phyloP scores from a whole-genome alignment of 1,140 invertebrate species.

The Caenorhabditis latens region DNA sequence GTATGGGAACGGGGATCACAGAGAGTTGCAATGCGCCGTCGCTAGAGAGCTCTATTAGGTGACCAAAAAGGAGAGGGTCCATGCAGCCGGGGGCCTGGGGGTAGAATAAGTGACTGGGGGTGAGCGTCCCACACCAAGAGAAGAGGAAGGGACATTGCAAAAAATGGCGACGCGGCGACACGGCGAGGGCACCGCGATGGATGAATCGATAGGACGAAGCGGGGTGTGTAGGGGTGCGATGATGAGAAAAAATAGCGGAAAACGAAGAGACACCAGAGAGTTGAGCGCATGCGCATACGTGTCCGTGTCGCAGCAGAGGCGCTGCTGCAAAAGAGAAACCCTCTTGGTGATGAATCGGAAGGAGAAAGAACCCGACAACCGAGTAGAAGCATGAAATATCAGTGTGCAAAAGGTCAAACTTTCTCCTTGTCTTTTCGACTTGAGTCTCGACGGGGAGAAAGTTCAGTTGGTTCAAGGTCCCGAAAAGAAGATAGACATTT shows the following conservation, averaged over 20 bases:
- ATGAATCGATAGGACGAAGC: slow-evolving; percentile 55
- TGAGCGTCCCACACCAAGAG: background rate
- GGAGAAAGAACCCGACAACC: background rate
- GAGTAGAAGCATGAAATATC: slow-evolving; percentile 24
- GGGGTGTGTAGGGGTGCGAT: background rate
- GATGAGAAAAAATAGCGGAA: slow-evolving; percentile 7
- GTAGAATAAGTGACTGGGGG: background rate
- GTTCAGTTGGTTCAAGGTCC: background rate
- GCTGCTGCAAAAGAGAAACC: slow-evolving; percentile 24
- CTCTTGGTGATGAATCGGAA: slow-evolving; percentile 19
- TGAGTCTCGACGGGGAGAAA: background rate
- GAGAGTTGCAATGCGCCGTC: background rate
- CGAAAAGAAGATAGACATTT: too few species aligned
- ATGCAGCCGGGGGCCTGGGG: background rate
- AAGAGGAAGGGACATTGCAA: background rate
- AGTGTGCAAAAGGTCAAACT: slow-evolving; percentile 33
- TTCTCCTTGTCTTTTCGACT: background rate
- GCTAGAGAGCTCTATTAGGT: background rate
- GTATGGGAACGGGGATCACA: background rate
- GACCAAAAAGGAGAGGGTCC: background rate
- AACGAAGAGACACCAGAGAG: background rate
- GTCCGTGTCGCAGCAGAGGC: background rate
- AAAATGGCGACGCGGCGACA: slow-evolving; percentile 11
- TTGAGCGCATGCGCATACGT: slow-evolving; percentile 52
- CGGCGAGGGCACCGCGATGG: slow-evolving; percentile 20